Conservation (phyloP, 1,140 invertebrate species). For the Rhagoletis zephyria region DNA sequence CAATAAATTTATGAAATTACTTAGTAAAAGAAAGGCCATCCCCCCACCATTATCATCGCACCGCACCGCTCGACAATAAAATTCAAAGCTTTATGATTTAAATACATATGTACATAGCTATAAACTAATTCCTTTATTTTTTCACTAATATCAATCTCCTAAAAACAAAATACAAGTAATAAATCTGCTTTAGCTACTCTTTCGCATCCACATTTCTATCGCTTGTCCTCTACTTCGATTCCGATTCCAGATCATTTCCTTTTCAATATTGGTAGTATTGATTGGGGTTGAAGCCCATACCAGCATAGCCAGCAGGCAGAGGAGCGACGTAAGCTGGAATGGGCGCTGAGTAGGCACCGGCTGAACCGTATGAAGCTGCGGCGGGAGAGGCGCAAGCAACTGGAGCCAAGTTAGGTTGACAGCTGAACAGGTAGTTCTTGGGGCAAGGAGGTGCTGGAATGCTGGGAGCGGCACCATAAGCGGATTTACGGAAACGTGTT, state of each 20-base stretch:
- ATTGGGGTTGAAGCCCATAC: slow-evolving; percentile 1
- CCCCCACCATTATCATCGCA: too few species aligned
- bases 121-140: too few species aligned
- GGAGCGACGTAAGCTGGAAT: slow-evolving; percentile 50
- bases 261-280: slow-evolving; percentile 22
- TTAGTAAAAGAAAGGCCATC: too few species aligned
- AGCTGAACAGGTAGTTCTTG: slow-evolving; percentile 71
- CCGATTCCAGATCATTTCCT: neutral
- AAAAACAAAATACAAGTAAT: neutral
- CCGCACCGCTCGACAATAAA: too few species aligned
- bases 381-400: slow-evolving; percentile 65
- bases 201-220: neutral
- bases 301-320: neutral
- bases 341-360: slow-evolving; percentile 57
- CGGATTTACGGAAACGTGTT: slow-evolving; percentile 17
- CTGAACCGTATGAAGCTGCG: slow-evolving; percentile 63
- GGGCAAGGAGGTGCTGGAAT: slow-evolving; percentile 67
- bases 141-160: too few species aligned
- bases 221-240: too few species aligned
- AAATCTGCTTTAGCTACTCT: neutral
- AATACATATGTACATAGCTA: too few species aligned
- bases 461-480: slow-evolving; percentile 17
- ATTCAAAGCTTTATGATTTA: too few species aligned
- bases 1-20: too few species aligned
- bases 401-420: slow-evolving; percentile 68